These are phyloP conservation scores for Agrochola lychnidis DNA, from an alignment of 2,888 invertebrate species.

Conservation along the genomic window DNA sequence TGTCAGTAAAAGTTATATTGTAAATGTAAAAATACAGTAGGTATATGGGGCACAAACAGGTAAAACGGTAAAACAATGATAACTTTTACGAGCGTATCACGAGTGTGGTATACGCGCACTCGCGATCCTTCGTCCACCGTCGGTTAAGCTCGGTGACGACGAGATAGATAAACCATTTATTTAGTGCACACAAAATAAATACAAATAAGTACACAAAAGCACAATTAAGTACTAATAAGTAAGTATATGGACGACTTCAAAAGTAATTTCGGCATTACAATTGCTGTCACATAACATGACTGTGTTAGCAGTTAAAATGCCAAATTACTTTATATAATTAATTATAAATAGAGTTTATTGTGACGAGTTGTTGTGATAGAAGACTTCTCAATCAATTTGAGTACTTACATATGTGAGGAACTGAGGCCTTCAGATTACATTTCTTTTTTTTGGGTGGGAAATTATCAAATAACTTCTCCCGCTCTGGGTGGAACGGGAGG, in stretches of 20 bases:
- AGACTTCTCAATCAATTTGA: not conserved
- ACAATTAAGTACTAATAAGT: not conserved
- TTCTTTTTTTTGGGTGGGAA: no score
- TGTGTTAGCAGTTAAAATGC: not conserved
- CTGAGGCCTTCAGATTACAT: not conserved
- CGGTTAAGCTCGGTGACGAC: not conserved
- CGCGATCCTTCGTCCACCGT: not conserved
- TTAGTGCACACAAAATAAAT: not conserved
- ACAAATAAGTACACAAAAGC: not conserved
- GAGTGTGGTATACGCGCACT: not conserved
- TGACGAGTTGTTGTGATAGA: no score
- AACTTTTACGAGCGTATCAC: no score
- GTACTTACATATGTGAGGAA: not conserved
- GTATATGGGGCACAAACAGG: not conserved
- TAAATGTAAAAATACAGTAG: no score
- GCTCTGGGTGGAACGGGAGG: no score
- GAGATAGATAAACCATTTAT: not conserved
- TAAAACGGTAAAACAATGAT: no score
- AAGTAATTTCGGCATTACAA: conserved; percentile 8
- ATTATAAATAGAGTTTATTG: no score
- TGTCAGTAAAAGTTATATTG: not conserved
- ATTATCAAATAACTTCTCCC: no score
- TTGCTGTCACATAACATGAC: not conserved
- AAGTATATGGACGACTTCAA: not conserved
- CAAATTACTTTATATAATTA: not conserved